Conservation (phyloP, 2,888 invertebrate genomes). For the Dendrolimus pini region DNA sequence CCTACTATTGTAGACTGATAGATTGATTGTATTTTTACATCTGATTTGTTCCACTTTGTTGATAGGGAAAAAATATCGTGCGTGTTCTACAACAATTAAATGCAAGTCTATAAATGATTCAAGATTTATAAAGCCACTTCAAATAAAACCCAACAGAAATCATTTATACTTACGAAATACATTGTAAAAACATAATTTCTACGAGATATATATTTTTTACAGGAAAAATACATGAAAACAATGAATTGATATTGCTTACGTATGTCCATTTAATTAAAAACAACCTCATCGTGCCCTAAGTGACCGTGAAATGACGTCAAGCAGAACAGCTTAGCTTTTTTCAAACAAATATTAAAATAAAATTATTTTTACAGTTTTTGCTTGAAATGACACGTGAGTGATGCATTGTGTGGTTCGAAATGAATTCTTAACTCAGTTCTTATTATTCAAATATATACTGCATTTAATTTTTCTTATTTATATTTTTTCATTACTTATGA, state of each 20-base stretch:
- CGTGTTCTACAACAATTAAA: no score
- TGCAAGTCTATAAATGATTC: background rate
- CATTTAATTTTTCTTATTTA: no score
- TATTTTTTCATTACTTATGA: no score
- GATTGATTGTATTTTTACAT: no score
- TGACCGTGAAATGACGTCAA: conserved; percentile 56
- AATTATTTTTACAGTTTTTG: conserved; percentile 27
- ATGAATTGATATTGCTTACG: conserved; percentile 1
- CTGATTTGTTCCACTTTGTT: no score
- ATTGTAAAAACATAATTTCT: background rate
- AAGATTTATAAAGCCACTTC: background rate
- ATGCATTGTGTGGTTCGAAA: conserved; percentile 14
- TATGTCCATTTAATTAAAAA: conserved; percentile 18
- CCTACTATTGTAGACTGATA: no score
- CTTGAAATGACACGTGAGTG: conserved; percentile 20
- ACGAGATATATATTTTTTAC: background rate
- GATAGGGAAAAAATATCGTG: no score
- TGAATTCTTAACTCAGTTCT: conserved; percentile 1
- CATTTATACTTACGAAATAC: background rate
- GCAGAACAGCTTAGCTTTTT: conserved; percentile 22
- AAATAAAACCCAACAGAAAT: background rate
- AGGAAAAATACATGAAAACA: background rate
- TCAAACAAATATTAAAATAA: conserved; percentile 12
- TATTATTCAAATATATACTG: no score
- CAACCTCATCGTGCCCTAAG: conserved; percentile 28